phyloP scores from a whole-genome alignment of 2,888 invertebrate species.

The Dryadula phaetusa region DNA sequence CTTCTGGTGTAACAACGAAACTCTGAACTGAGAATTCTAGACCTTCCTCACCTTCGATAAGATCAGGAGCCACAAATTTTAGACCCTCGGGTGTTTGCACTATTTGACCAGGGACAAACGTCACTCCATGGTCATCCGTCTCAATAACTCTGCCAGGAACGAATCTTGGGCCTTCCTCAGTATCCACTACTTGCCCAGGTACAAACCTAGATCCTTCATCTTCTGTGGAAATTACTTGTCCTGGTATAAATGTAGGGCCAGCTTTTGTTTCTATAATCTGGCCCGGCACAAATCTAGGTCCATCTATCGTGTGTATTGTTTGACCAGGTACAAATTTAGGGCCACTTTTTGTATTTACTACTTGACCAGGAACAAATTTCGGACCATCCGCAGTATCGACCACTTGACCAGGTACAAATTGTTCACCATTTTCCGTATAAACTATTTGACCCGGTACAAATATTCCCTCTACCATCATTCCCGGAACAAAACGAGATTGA shows the following conservation, averaged over 20 bases:
- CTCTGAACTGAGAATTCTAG: constrained; percentile 89
- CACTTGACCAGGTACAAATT: constrained; percentile 89
- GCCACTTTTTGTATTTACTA: constrained; percentile 87
- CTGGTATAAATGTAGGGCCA: constrained; percentile 91
- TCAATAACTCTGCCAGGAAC: constrained; percentile 89
- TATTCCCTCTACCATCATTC: constrained; percentile 87
- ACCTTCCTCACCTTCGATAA: constrained; percentile 87
- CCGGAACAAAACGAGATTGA: constrained; percentile 87
- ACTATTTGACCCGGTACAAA: constrained; percentile 89
- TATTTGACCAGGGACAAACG: constrained; percentile 91
- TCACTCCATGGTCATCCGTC: constrained; percentile 87
- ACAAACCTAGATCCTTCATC: constrained; percentile 85
- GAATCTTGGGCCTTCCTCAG: constrained; percentile 88
- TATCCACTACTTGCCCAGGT: constrained; percentile 89
- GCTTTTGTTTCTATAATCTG: constrained; percentile 90
- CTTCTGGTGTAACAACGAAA: constrained; percentile 83
- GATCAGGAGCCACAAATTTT: constrained; percentile 88
- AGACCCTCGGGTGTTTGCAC: constrained; percentile 89
- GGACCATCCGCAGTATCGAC: constrained; percentile 88
- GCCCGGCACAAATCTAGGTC: constrained; percentile 90
- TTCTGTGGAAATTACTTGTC: constrained; percentile 88
- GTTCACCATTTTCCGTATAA: constrained; percentile 87
- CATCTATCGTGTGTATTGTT: constrained; percentile 88
- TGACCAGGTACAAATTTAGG: constrained; percentile 88
- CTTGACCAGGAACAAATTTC: constrained; percentile 91